Conservation (phyloP, 2,888 invertebrate genomes). For the Meteorus colon region DNA sequence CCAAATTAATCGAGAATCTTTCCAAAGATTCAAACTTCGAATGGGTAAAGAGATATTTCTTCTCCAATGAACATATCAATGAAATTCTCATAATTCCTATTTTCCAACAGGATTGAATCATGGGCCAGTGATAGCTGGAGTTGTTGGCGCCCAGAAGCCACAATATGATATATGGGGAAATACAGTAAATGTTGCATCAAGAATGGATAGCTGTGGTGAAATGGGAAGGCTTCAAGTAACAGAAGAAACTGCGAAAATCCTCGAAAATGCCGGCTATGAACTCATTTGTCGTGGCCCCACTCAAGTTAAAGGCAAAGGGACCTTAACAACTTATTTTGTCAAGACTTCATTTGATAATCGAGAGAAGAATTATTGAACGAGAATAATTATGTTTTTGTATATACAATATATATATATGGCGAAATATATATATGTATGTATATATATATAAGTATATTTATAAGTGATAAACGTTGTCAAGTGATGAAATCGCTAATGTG, state of each 20-base stretch:
- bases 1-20: conserved; percentile 96
- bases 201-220: conserved; percentile 97
- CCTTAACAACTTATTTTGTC: conserved; percentile 92
- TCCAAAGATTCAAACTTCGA: conserved; percentile 95
- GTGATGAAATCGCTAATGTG: not conserved
- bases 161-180: conserved; percentile 99
- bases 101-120: conserved; percentile 83
- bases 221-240: conserved; percentile 92
- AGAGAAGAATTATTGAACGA: conserved; percentile 60
- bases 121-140: conserved; percentile 96
- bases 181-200: conserved; percentile 96
- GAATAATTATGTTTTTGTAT: conserved; percentile 35
- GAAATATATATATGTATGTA: conserved; percentile 23
- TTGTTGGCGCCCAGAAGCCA: conserved; percentile 97
- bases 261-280: conserved; percentile 89
- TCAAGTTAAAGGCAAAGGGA: conserved; percentile 96
- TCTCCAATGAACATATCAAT: not conserved
- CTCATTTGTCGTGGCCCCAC: conserved; percentile 94
- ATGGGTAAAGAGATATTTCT: conserved; percentile 80
- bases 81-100: not conserved
- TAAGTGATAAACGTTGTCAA: not conserved
- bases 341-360: conserved; percentile 85
- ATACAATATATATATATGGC: conserved; percentile 18
- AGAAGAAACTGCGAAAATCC: conserved; percentile 86
- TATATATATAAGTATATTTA: conserved; percentile 13